Conservation (phyloP, 2,797 vertebrate species). For the Eulemur albifrons region DNA sequence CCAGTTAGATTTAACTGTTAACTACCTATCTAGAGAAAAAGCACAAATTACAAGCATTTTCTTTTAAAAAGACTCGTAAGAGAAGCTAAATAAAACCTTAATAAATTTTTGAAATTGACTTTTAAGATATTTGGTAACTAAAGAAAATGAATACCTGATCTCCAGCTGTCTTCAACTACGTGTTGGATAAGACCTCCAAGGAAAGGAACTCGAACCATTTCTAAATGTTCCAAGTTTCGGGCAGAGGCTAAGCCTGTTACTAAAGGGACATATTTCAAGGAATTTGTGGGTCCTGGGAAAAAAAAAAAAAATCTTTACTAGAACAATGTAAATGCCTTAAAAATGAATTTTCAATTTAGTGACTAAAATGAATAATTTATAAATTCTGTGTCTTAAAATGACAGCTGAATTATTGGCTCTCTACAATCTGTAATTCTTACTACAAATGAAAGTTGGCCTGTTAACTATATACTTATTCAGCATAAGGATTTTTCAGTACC, state of each 20-base stretch:
- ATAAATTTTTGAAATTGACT: background rate
- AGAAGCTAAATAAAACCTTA: conserved; percentile 30
- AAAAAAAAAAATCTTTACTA: background rate
- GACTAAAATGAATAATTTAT: conserved; percentile 3
- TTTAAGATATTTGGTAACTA: conserved; percentile 36
- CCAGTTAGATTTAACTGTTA: background rate
- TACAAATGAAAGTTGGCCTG: background rate
- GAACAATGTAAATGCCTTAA: background rate
- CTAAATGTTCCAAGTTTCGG: conserved; percentile 96
- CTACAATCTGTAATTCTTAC: background rate
- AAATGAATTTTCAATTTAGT: conserved; percentile 39
- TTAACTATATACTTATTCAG: background rate
- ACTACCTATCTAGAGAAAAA: background rate
- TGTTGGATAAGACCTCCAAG: conserved; percentile 98
- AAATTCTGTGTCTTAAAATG: conserved; percentile 27
- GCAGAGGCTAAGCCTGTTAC: conserved; percentile 98
- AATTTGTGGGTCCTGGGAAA: conserved; percentile 94
- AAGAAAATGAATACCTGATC: conserved; percentile 90
- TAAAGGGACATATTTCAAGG: conserved; percentile 97
- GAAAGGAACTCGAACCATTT: conserved; percentile 97
- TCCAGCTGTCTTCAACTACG: conserved; percentile 99
- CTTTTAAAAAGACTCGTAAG: conserved; percentile 14
- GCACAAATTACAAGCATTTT: background rate
- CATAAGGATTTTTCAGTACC: background rate
- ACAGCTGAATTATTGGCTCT: background rate